Evolutionary conservation across 2,888 invertebrate genomes (phyloP).

Genomic region (Eristalis intricaria): DNA sequence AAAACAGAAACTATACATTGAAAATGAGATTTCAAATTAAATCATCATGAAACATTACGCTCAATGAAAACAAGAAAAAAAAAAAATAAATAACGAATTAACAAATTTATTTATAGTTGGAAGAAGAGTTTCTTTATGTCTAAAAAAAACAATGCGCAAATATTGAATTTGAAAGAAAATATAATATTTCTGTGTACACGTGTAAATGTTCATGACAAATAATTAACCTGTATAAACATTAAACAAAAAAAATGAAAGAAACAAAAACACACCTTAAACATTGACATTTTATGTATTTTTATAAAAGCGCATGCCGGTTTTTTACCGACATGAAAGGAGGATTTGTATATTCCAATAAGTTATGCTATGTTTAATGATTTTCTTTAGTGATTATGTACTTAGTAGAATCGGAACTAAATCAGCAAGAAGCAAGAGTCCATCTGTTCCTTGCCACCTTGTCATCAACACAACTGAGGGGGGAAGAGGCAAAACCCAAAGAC

Average conservation of each 20-base stretch:
- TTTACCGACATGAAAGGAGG: constrained; percentile 11
- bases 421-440: not conserved
- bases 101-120: constrained; percentile 42
- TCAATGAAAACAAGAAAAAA: constrained; percentile 43
- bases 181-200: constrained; percentile 57
- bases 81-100: constrained; percentile 23
- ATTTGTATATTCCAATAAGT: constrained; percentile 33
- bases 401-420: constrained; percentile 36
- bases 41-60: constrained; percentile 40
- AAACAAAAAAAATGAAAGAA: constrained; percentile 9
- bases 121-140: constrained; percentile 18
- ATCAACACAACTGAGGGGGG: not conserved
- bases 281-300: constrained; percentile 55
- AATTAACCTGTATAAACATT: constrained; percentile 46
- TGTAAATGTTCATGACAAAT: constrained; percentile 35
- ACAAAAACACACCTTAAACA: constrained; percentile 5
- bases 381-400: constrained; percentile 54
- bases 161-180: constrained; percentile 75
- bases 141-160: constrained; percentile 45
- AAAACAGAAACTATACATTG: not conserved
- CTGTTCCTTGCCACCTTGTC: not conserved
- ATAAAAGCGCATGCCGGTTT: constrained; percentile 24
- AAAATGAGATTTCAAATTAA: not conserved
- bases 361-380: constrained; percentile 10
- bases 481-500: not conserved